A percentile compares a stretch with the other conserved stretches of the same genome.
phyloP scores from a whole-genome alignment of 2,888 invertebrate species.

The Augochlorella aurata region DNA sequence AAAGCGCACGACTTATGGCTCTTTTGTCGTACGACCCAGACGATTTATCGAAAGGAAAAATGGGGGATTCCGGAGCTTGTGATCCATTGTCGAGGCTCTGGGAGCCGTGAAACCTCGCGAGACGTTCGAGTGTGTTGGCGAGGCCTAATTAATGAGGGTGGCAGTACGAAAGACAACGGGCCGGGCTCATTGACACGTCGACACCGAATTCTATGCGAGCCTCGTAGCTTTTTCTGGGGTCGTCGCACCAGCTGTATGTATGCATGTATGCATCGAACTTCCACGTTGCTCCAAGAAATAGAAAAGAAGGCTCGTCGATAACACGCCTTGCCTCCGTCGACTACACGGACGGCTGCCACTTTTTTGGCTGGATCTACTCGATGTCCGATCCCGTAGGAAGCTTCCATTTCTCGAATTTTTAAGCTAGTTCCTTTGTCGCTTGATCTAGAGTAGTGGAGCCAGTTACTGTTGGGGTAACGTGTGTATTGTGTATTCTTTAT shows the following conservation, averaged over 20 bases:
- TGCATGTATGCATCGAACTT: neutral
- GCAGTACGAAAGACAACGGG: neutral
- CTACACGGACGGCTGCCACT: neutral
- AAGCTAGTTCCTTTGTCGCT: neutral
- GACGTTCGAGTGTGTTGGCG: neutral
- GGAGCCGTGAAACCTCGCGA: neutral
- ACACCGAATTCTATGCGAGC: slow-evolving; percentile 1
- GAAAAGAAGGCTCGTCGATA: slow-evolving; percentile 10
- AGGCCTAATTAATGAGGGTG: slow-evolving; percentile 19
- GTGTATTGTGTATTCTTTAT: no score
- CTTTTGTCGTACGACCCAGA: no score
- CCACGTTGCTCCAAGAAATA: slow-evolving; percentile 1
- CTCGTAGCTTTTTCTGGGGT: neutral
- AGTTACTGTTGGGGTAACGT: no score
- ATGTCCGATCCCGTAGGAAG: neutral
- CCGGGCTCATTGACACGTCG: neutral
- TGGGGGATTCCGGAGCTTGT: neutral
- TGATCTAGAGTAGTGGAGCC: neutral
- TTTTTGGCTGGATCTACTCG: neutral
- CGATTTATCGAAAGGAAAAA: neutral
- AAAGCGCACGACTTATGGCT: neutral
- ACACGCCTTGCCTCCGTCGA: neutral
- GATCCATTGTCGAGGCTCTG: neutral
- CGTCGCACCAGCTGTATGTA: slow-evolving; percentile 1
- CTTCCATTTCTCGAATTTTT: neutral